Evolutionary conservation across 2,888 invertebrate genomes (phyloP).

Genomic region (Iphiclides podalirius): DNA sequence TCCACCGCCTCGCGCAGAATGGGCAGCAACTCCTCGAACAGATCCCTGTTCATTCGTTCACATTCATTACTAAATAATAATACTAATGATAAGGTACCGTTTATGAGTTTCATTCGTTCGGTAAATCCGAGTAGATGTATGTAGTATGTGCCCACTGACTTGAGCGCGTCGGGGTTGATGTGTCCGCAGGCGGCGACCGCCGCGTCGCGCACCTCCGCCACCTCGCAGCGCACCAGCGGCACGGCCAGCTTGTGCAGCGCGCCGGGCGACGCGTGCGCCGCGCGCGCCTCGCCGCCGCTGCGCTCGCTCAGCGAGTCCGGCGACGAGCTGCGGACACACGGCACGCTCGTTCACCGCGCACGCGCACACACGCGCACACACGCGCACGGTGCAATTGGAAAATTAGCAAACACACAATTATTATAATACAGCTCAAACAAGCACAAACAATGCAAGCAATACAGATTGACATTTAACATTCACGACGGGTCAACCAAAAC

Average conservation of each 20-base stretch:
- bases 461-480: no score
- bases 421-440: no score
- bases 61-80: no score
- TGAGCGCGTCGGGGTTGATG: constrained; percentile 96
- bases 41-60: constrained; percentile 90
- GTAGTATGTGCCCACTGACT: constrained; percentile 79
- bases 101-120: no score
- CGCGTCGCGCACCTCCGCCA: constrained; percentile 95
- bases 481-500: no score
- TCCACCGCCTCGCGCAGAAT: constrained; percentile 97
- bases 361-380: no score
- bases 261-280: constrained; percentile 87
- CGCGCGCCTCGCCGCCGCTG: constrained; percentile 86
- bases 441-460: no score
- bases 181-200: constrained; percentile 96
- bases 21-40: constrained; percentile 96
- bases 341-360: no score
- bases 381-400: no score
- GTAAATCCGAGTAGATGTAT: background rate
- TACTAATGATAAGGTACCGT: no score
- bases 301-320: constrained; percentile 94
- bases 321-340: constrained; percentile 84
- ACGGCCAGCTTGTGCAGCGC: constrained; percentile 96
- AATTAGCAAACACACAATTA: no score
- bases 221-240: constrained; percentile 95